Conservation (phyloP, 2,888 invertebrate species). For the Drosophila robusta region DNA sequence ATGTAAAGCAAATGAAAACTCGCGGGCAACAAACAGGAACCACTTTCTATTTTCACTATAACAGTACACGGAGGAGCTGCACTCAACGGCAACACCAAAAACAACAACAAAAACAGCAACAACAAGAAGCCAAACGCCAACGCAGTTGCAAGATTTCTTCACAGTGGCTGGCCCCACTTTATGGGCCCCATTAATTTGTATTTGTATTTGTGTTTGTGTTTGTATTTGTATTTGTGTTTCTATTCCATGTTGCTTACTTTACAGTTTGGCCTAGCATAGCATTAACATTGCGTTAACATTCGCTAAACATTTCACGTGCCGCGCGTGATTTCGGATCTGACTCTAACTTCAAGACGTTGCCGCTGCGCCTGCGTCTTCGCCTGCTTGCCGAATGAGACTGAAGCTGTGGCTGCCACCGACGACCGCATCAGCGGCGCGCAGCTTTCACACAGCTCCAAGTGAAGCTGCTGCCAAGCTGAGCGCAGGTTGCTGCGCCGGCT, state of each 20-base stretch:
- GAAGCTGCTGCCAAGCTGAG: constrained; percentile 41
- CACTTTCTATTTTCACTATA: constrained; percentile 85
- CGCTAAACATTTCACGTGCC: constrained; percentile 70
- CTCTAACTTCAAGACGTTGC: constrained; percentile 37
- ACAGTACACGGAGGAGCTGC: constrained; percentile 68
- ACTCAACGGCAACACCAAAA: constrained; percentile 12
- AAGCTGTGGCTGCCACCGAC: constrained; percentile 58
- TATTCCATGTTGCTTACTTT: constrained; percentile 54
- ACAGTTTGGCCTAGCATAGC: constrained; percentile 66
- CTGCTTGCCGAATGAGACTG: constrained; percentile 59
- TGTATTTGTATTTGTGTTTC: constrained; percentile 17
- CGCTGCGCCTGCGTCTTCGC: constrained; percentile 59
- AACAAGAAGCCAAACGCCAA: constrained; percentile 49
- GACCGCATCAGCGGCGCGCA: constrained; percentile 53
- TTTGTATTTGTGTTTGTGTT: constrained; percentile 17
- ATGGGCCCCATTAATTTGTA: constrained; percentile 66
- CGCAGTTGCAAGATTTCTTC: constrained; percentile 68
- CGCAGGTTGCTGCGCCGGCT: constrained; percentile 1
- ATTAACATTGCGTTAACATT: constrained; percentile 64
- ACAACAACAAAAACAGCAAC: constrained; percentile 13
- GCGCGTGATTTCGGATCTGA: constrained; percentile 26
- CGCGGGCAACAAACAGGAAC: constrained; percentile 80
- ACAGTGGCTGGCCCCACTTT: constrained; percentile 68
- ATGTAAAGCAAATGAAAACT: constrained; percentile 79
- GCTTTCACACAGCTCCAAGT: constrained; percentile 72